Percentiles rank a stretch among this genome's conserved stretches.
These are phyloP conservation scores for Magallana nippona DNA, from an alignment of 2,888 invertebrate genomes.

Conservation along the genomic window DNA sequence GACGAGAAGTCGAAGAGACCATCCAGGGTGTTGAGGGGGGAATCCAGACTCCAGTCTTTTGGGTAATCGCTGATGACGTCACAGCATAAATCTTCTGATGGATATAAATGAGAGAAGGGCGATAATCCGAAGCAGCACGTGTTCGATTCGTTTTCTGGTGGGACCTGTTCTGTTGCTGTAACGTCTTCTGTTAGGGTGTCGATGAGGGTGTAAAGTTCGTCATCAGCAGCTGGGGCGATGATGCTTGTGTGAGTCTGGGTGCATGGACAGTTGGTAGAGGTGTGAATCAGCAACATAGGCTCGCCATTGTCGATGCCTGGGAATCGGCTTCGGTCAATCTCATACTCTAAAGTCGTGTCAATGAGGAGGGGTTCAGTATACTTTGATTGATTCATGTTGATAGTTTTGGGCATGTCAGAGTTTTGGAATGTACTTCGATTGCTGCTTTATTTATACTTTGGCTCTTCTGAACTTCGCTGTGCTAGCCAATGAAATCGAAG, in stretches of 20 bases:
- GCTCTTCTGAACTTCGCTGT: too few relatives aligned
- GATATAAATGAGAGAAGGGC: not conserved
- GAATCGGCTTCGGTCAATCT: not conserved
- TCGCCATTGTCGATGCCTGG: conserved; percentile 9
- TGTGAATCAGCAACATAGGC: not conserved
- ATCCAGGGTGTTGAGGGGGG: not conserved
- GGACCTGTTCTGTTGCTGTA: not conserved
- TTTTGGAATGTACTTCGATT: not conserved
- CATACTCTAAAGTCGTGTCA: not conserved
- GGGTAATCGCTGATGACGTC: too few relatives aligned
- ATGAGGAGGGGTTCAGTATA: not conserved
- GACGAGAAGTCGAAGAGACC: not conserved
- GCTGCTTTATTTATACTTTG: too few relatives aligned
- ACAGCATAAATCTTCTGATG: too few relatives aligned
- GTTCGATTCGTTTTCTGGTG: not conserved
- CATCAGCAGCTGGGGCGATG: not conserved
- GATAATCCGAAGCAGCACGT: not conserved
- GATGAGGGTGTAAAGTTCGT: not conserved
- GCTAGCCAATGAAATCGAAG: too few relatives aligned
- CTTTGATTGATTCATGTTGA: not conserved
- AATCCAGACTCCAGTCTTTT: too few relatives aligned
- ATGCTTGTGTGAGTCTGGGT: not conserved
- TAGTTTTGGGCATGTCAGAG: not conserved
- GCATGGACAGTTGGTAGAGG: not conserved
- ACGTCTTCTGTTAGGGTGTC: not conserved